Evolutionary conservation across 2,113 vertebrate genomes (phyloP).

Genomic region (Azemiops feae): DNA sequence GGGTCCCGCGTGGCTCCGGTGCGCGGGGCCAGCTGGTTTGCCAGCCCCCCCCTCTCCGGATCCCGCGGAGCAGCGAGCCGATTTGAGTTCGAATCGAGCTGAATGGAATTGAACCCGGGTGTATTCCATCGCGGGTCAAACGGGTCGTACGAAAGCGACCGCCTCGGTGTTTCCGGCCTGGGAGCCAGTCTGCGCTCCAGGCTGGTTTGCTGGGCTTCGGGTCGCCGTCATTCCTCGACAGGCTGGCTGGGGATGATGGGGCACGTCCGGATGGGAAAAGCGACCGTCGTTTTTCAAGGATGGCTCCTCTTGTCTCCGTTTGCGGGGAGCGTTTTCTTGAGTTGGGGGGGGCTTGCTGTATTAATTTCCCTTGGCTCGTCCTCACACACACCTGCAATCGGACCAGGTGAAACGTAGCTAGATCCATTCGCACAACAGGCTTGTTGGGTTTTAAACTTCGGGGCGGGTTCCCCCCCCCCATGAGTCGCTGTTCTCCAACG

Average conservation of each 20-base stretch:
- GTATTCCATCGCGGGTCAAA: fast-evolving
- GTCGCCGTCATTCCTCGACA: not conserved
- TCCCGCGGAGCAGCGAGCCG: not conserved
- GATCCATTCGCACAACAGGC: not conserved
- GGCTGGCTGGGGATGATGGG: not conserved
- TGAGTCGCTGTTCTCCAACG: not conserved
- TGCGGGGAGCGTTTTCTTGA: not conserved
- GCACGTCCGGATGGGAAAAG: not conserved
- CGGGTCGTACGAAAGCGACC: not conserved
- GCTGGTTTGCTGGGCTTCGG: not conserved
- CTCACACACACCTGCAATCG: not conserved
- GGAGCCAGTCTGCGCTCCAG: not conserved
- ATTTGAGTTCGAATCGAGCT: not conserved
- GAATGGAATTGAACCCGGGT: not conserved
- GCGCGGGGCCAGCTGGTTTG: not conserved
- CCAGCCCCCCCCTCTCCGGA: not conserved
- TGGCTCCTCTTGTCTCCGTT: not conserved
- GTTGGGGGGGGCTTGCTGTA: not conserved
- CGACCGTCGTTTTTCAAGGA: not conserved
- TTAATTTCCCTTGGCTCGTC: not conserved
- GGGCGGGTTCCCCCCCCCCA: no score
- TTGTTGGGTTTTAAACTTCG: not conserved
- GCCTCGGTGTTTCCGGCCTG: not conserved
- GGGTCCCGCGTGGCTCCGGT: not conserved
- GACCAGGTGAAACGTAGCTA: not conserved